Evolutionary conservation across 2,888 invertebrate genomes (phyloP).

Genomic region (Penaeus monodon): DNA sequence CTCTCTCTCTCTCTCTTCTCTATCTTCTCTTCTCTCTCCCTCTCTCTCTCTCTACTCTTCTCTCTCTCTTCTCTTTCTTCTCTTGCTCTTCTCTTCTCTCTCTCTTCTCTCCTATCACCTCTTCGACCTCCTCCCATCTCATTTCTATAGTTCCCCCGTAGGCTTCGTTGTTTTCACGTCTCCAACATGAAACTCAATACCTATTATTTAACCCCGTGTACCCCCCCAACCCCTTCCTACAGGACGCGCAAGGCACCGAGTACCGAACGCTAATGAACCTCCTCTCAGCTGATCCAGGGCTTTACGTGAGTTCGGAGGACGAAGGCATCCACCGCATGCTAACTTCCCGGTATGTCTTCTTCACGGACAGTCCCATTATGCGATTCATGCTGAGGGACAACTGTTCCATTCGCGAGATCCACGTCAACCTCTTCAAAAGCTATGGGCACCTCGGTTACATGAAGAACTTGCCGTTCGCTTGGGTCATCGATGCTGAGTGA

Average conservation of each 20-base stretch:
- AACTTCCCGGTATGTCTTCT: conserved; percentile 24
- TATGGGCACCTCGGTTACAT: conserved; percentile 44
- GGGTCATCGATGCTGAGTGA: conserved; percentile 46
- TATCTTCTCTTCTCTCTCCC: no score
- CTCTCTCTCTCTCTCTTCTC: no score
- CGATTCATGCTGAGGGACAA: conserved; percentile 25
- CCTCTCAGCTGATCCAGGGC: conserved; percentile 23
- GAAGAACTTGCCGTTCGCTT: conserved; percentile 47
- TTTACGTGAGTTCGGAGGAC: conserved; percentile 31
- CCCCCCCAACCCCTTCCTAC: background rate
- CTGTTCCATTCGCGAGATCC: conserved; percentile 36
- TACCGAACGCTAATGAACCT: background rate
- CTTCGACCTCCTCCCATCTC: no score
- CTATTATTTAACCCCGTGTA: no score
- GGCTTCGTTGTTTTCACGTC: no score
- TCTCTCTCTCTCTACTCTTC: no score
- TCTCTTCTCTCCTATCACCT: no score
- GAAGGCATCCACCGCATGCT: conserved; percentile 13
- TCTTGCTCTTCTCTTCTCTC: no score
- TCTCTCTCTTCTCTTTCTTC: no score
- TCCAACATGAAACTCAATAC: no score
- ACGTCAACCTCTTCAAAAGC: conserved; percentile 28
- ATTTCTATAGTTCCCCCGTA: no score
- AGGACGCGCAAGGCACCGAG: conserved; percentile 5
- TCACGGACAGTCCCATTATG: conserved; percentile 34